phyloP scores from a whole-genome alignment of 2,113 vertebrate species.

The Apaloderma vittatum region DNA sequence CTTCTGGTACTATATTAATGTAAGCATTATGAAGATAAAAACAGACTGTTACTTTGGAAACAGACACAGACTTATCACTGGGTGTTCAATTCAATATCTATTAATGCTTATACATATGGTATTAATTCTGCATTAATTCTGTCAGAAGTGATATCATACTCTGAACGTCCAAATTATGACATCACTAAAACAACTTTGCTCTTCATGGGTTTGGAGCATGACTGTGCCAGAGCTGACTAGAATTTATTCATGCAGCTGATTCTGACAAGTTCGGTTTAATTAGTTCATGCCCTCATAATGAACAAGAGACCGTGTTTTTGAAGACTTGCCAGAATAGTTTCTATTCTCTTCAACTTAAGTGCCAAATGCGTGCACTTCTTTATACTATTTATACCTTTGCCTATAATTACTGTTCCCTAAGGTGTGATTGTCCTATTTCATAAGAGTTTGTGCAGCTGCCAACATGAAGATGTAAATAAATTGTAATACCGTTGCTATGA shows the following conservation, averaged over 20 bases:
- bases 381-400: slow-evolving; percentile 89
- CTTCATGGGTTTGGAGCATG: slow-evolving; percentile 73
- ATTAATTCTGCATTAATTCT: slow-evolving; percentile 87
- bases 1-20: slow-evolving; percentile 57
- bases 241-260: slow-evolving; percentile 78
- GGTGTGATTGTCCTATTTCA: slow-evolving; percentile 89
- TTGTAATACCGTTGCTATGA: slow-evolving; percentile 92
- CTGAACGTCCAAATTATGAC: slow-evolving; percentile 83
- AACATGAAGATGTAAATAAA: slow-evolving; percentile 96
- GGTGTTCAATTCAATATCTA: slow-evolving; percentile 79
- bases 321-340: slow-evolving; percentile 80
- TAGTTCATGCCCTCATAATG: slow-evolving; percentile 82
- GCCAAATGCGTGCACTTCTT: slow-evolving; percentile 82
- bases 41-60: slow-evolving; percentile 74
- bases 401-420: slow-evolving; percentile 89
- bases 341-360: slow-evolving; percentile 84
- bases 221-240: slow-evolving; percentile 77
- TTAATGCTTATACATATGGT: slow-evolving; percentile 85
- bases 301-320: slow-evolving; percentile 78
- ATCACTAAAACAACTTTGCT: slow-evolving; percentile 86
- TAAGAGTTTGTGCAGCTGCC: slow-evolving; percentile 92
- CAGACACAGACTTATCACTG: slow-evolving; percentile 67
- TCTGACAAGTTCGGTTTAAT: slow-evolving; percentile 84
- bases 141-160: slow-evolving; percentile 86
- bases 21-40: slow-evolving; percentile 40